Evolutionary conservation across 2,888 invertebrate genomes (phyloP).

Genomic region (Girardia tigrina): DNA sequence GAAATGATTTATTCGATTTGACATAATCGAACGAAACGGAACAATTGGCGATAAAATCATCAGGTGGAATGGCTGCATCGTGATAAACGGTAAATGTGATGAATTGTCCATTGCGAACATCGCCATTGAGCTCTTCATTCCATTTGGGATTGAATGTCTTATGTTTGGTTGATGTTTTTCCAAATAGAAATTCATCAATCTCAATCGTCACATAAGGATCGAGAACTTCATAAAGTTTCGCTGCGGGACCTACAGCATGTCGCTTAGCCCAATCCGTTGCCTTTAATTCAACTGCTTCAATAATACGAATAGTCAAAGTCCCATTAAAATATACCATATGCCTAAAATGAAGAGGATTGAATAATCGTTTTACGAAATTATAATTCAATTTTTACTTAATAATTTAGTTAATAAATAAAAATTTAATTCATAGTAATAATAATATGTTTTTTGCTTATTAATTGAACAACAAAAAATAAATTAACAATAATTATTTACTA

Average conservation of each 20-base stretch:
- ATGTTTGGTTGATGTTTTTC: constrained; percentile 31
- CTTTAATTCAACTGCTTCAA: constrained; percentile 34
- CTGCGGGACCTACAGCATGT: constrained; percentile 34
- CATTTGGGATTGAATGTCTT: constrained; percentile 34
- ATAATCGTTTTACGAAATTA: too few species aligned
- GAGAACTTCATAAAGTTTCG: constrained; percentile 33
- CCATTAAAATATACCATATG: constrained; percentile 36
- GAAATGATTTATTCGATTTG: constrained; percentile 18
- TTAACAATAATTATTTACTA: background rate
- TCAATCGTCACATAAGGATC: constrained; percentile 34
- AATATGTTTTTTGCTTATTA: too few species aligned
- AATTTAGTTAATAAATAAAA: too few species aligned
- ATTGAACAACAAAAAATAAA: background rate
- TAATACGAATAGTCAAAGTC: constrained; percentile 26
- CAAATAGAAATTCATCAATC: constrained; percentile 28
- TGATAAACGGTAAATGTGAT: constrained; percentile 36
- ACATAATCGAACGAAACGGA: constrained; percentile 23
- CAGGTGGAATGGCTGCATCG: constrained; percentile 36
- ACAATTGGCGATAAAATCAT: constrained; percentile 36
- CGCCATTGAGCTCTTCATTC: constrained; percentile 33
- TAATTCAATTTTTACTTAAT: too few species aligned
- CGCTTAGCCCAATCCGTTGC: constrained; percentile 34
- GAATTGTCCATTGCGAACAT: constrained; percentile 31
- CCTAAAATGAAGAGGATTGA: too few species aligned
- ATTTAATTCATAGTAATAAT: too few species aligned